A percentile compares a stretch with the other conserved stretches of the same genome.
Conservation (phyloP, 2,113 vertebrate species). For the Salvator merianae region DNA sequence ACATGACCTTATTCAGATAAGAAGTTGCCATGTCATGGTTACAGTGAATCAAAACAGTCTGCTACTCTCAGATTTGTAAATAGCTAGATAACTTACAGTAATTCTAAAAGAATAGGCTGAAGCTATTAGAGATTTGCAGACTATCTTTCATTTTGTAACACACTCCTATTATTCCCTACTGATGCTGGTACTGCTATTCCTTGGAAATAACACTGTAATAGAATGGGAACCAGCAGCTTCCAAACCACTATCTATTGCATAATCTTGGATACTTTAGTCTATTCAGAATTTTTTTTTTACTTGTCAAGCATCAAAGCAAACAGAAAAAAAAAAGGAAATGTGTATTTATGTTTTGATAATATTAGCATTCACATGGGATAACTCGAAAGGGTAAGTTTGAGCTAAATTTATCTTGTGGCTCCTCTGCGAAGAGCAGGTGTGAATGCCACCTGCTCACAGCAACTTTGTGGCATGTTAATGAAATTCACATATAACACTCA, state of each 20-base stretch:
- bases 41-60: not conserved
- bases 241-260: too few relatives aligned
- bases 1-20: not conserved
- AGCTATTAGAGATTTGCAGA: too few relatives aligned
- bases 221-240: not conserved
- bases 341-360: conserved; percentile 10
- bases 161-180: too few relatives aligned
- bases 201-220: not conserved
- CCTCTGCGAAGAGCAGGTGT: not conserved
- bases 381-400: conserved; percentile 5
- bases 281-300: conserved; percentile 32
- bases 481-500: conserved; percentile 32
- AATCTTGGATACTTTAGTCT: not conserved
- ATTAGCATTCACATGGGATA: conserved; percentile 26
- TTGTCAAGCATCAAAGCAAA: conserved; percentile 40
- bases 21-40: not conserved
- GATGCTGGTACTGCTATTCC: not conserved
- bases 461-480: not conserved
- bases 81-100: too few relatives aligned
- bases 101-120: too few relatives aligned
- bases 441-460: conserved; percentile 8
- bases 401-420: not conserved
- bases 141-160: not conserved
- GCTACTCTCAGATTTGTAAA: too few relatives aligned
- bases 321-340: not conserved